phyloP scores from a whole-genome alignment of 2,113 vertebrate genomes.

The Candoia aspera region DNA sequence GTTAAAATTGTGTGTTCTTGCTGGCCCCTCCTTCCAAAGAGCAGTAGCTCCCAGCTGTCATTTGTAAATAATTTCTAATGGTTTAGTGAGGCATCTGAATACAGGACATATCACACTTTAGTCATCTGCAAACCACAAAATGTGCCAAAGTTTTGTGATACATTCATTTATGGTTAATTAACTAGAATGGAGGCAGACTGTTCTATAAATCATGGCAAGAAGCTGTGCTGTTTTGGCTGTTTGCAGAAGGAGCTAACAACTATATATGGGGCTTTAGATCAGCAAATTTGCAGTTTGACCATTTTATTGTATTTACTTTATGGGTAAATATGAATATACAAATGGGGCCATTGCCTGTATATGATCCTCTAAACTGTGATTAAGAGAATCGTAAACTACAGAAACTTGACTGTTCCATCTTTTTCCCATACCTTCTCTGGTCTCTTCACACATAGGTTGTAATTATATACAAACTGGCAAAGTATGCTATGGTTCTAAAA shows the following conservation, averaged over 20 bases:
- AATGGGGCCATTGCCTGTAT: background rate
- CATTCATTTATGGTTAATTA: background rate
- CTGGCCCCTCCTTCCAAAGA: background rate
- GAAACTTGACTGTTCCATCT: background rate
- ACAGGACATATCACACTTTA: background rate
- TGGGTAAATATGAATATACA: background rate
- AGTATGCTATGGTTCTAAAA: background rate
- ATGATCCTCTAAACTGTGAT: background rate
- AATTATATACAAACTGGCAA: background rate
- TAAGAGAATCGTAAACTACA: background rate
- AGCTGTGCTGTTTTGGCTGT: background rate
- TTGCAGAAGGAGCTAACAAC: background rate
- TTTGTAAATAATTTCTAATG: background rate
- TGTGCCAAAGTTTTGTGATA: background rate
- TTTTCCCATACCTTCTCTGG: background rate
- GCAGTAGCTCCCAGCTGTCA: background rate
- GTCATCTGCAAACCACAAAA: background rate
- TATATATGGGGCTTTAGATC: background rate
- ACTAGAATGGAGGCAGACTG: background rate
- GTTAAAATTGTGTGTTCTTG: background rate
- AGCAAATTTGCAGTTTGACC: background rate
- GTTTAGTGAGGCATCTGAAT: background rate
- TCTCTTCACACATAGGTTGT: background rate
- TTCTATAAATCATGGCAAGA: background rate
- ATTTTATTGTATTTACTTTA: too few species aligned